These are phyloP conservation scores for Cyclura pinguis DNA, from an alignment of 2,797 vertebrate genomes.

Conservation along the genomic window DNA sequence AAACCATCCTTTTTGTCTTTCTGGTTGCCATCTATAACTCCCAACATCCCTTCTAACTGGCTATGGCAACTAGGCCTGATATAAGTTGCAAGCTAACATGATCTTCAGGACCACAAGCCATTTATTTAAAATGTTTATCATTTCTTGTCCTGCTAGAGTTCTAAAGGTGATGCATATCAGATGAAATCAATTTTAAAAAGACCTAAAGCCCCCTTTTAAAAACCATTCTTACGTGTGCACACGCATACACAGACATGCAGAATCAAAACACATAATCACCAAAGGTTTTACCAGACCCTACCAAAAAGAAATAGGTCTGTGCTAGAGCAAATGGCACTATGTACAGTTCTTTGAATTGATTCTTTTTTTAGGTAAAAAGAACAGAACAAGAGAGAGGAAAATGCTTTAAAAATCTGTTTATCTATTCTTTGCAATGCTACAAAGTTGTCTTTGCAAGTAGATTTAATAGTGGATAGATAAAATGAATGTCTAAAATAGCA, in stretches of 20 bases:
- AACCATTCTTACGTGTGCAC: no score
- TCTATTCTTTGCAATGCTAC: not conserved
- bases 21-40: not conserved
- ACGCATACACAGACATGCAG: no score
- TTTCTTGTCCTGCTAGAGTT: no score
- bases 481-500: slow-evolving; percentile 59
- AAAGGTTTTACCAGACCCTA: not conserved
- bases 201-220: no score
- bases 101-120: not conserved
- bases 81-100: not conserved
- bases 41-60: not conserved
- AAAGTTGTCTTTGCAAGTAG: slow-evolving; percentile 43
- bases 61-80: not conserved
- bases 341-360: not conserved
- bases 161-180: no score
- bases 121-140: no score
- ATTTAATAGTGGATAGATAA: slow-evolving; percentile 61
- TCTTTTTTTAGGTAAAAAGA: not conserved
- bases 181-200: no score
- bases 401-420: slow-evolving; percentile 11
- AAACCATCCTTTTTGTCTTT: not conserved
- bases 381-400: not conserved
- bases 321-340: not conserved
- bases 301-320: not conserved
- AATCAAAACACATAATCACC: no score